Conservation (phyloP, 1,140 invertebrate genomes). For the Aphaenogaster ashmeadi region DNA sequence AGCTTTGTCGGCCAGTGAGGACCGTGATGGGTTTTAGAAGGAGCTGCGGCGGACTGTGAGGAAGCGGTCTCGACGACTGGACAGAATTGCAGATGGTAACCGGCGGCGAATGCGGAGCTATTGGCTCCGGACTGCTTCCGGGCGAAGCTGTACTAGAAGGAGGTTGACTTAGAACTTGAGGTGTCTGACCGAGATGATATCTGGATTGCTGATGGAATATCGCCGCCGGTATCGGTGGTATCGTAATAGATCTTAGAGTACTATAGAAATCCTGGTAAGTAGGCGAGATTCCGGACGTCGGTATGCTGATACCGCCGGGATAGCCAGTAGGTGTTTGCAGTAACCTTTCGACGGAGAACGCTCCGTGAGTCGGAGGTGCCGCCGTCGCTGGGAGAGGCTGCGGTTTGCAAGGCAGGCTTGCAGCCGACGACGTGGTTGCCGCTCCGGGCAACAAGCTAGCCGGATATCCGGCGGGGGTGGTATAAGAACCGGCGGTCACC, state of each 20-base stretch:
- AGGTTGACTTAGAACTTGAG: constrained; percentile 79
- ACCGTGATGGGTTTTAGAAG: constrained; percentile 85
- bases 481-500: constrained; percentile 75
- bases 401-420: constrained; percentile 86
- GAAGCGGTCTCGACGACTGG: constrained; percentile 73
- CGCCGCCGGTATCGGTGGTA: constrained; percentile 79
- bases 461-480: constrained; percentile 86
- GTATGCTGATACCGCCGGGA: constrained; percentile 62
- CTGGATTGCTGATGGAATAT: constrained; percentile 83
- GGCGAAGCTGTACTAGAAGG: constrained; percentile 86
- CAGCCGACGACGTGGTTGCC: constrained; percentile 87
- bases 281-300: constrained; percentile 73
- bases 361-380: constrained; percentile 81
- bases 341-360: constrained; percentile 87
- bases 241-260: constrained; percentile 85
- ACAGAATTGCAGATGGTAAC: constrained; percentile 79
- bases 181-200: constrained; percentile 79
- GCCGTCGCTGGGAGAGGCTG: constrained; percentile 86
- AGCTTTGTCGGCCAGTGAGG: constrained; percentile 85
- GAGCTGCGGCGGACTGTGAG: constrained; percentile 78
- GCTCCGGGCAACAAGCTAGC: constrained; percentile 87
- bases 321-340: constrained; percentile 79
- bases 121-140: constrained; percentile 87
- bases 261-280: constrained; percentile 87
- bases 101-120: constrained; percentile 81